Evolutionary conservation across 2,113 vertebrate genomes (phyloP), one percentile per base, ranked within the genome.

Genomic region (Megaceryle maxima): DNA sequence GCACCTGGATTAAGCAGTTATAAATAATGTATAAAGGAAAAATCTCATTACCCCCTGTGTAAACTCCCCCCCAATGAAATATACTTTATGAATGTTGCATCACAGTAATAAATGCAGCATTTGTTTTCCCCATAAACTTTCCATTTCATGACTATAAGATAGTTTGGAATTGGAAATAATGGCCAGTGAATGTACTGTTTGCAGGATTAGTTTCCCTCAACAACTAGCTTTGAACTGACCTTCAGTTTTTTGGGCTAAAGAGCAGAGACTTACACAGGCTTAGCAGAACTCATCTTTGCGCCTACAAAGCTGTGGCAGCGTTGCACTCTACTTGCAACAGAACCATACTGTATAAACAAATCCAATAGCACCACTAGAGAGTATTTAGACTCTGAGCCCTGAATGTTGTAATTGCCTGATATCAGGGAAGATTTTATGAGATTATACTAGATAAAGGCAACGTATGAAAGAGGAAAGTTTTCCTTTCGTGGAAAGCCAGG

Each of bases 21-120:
- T 98, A 98, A 98, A 98, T 98, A 98, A 98, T 98, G 97, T 97
- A 98, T 98, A 98, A 98, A 98, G 97, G 96, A 98, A 98, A 98
- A 98, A 98, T 98, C 97, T 98, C 98, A 98, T 98, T 98, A 98
- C 96, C 97, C 97, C 97, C 97, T 98, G 97, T 98, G 97, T 98
- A 98, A 98, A 98, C 97, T 98, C 96, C 97, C 97, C 90, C 95
- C 93, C 97, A 94, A 95, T 97, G 97, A 98, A 98, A 98, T 98
- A 97, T 98, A 98, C 97, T 98, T 98, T 98, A 98, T 98, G 98
- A 98, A 98, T 98, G 97, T 97, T 98, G 98, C 97, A 98, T 98
- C 98, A 98, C 96, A 95, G 96, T 98, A 98, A 98, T 98, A 98
- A 97, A 97, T 97, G 97, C 96, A 98, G 97, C 97, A 97, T 98